These are phyloP conservation scores for Trachelus stipa DNA, from an alignment of 2,888 invertebrate genomes.

Conservation along the genomic window DNA sequence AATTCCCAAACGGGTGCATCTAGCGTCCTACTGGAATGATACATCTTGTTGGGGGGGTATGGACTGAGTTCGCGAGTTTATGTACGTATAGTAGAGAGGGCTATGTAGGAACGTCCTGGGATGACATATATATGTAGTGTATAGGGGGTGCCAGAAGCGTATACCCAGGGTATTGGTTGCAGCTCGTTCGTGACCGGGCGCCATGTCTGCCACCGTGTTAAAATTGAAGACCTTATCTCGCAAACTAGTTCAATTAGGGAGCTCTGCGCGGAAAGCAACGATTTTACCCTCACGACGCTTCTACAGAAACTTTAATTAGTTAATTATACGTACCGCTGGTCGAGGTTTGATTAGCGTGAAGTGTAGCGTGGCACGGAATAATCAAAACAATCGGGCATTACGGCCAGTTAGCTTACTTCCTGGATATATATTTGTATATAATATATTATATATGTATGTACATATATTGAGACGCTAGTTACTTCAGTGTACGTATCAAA, in stretches of 20 bases:
- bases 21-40: background rate
- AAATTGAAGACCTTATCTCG: constrained; percentile 53
- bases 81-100: background rate
- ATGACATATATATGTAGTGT: background rate
- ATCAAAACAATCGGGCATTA: constrained; percentile 28
- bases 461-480: background rate
- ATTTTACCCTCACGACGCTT: constrained; percentile 42
- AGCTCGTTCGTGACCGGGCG: constrained; percentile 48
- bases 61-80: background rate
- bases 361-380: constrained; percentile 24
- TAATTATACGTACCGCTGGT: constrained; percentile 40
- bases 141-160: background rate
- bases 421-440: background rate
- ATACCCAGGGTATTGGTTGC: constrained; percentile 6
- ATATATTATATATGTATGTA: background rate
- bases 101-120: background rate
- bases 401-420: constrained; percentile 12
- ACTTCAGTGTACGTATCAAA: background rate
- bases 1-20: background rate
- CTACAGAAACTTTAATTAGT: constrained; percentile 48
- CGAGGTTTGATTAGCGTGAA: constrained; percentile 27
- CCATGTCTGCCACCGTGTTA: constrained; percentile 43
- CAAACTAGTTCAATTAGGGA: constrained; percentile 45
- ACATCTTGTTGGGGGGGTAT: background rate
- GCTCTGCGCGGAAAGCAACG: constrained; percentile 40